phyloP scores from a whole-genome alignment of 1,140 invertebrate genomes.

The Catajapyx aquilonaris region DNA sequence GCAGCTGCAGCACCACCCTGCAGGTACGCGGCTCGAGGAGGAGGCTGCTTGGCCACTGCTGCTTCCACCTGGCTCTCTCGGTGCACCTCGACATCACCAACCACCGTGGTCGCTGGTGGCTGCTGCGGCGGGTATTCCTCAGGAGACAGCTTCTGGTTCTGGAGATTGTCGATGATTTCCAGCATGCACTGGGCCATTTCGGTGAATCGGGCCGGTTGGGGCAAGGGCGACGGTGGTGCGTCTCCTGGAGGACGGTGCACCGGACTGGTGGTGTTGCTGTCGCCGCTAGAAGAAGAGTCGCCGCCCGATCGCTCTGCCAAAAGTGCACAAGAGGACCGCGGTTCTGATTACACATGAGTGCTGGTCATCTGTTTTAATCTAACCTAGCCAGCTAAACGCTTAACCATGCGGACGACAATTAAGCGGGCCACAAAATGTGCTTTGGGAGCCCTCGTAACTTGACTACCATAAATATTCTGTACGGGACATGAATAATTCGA shows the following conservation, averaged over 20 bases:
- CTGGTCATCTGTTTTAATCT: background rate
- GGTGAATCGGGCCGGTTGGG: conserved; percentile 11
- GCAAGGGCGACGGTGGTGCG: conserved; percentile 3
- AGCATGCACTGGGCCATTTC: conserved; percentile 19
- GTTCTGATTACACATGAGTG: background rate
- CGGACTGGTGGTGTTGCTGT: conserved; percentile 9
- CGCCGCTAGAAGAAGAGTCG: conserved; percentile 10
- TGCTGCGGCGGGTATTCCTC: conserved; percentile 5
- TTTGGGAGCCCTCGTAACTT: no score
- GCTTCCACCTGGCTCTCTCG: background rate
- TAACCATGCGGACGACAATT: no score
- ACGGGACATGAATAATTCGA: background rate
- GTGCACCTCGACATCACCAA: background rate
- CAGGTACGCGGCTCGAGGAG: background rate
- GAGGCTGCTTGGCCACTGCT: background rate
- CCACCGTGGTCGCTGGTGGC: background rate
- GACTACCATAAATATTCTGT: background rate
- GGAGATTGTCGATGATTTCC: conserved; percentile 19
- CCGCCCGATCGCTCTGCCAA: conserved; percentile 3
- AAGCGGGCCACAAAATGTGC: no score
- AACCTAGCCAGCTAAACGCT: no score
- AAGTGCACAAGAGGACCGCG: conserved; percentile 2
- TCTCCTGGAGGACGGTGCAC: background rate
- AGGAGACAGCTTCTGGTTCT: conserved; percentile 10
- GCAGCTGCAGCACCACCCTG: conserved; percentile 6